Percentiles rank a stretch among this genome's conserved stretches.
Evolutionary conservation across 2,113 vertebrate species (phyloP).

Genomic region (Kryptolebias marmoratus): DNA sequence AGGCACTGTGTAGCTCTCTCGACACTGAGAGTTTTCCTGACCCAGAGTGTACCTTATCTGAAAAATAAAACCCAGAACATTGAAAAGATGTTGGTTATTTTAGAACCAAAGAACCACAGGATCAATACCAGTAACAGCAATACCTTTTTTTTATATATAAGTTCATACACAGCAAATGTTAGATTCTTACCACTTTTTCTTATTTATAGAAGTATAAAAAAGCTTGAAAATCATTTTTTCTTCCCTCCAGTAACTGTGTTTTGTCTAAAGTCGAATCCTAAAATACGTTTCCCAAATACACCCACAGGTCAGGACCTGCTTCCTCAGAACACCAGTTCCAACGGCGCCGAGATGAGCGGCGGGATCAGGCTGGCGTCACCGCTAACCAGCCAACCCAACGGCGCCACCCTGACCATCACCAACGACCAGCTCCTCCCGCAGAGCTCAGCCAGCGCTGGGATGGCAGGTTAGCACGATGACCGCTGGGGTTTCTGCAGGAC

Average conservation of each 20-base stretch:
- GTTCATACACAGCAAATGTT: no score
- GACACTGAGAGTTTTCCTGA: no score
- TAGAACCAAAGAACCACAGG: no score
- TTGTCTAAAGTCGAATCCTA: not conserved
- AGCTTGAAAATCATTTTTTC: not conserved
- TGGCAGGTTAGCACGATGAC: slow-evolving; percentile 64
- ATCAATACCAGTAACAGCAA: no score
- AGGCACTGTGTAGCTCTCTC: no score
- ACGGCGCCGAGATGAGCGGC: slow-evolving; percentile 80
- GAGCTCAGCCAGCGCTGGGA: slow-evolving; percentile 71
- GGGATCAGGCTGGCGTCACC: slow-evolving; percentile 82
- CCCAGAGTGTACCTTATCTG: no score
- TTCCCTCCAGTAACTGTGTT: no score
- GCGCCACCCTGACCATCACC: slow-evolving; percentile 83
- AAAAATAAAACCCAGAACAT: no score
- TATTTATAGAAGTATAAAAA: no score
- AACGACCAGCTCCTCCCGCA: slow-evolving; percentile 89
- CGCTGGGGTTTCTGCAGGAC: not conserved
- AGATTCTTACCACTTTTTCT: no score
- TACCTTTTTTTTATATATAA: no score
- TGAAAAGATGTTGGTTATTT: no score
- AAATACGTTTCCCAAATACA: not conserved
- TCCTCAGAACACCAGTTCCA: slow-evolving; percentile 78
- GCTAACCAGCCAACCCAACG: slow-evolving; percentile 74
- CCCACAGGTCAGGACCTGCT: slow-evolving; percentile 87